Evolutionary conservation across 1,140 invertebrate genomes (phyloP), one percentile per base, ranked within the genome.

Genomic region (Sogatella furcifera): DNA sequence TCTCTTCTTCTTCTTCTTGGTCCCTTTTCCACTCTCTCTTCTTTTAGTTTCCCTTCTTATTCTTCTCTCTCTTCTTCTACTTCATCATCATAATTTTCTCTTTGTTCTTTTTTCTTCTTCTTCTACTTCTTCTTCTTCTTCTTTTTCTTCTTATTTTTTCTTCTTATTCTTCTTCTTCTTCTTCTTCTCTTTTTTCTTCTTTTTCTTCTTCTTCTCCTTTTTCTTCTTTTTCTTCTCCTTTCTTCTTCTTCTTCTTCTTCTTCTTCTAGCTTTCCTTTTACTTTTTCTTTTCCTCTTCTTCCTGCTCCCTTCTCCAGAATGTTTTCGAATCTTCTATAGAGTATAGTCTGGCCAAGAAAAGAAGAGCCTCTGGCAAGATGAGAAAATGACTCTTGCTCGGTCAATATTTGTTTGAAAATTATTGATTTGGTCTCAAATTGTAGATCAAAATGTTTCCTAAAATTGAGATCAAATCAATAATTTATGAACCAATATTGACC

Each of bases 51-150:
- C 11, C 22, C 49, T 24, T 17, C 42, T 53, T n/a, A 42, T 56
- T 49, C 41, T 24, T 54, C 24, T 55, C 24, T 24, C n/a, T 54
- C 52, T 55, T 34, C 19, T 17, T 60, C 5, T 41, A 22, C 19
- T 49, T 24, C 49, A 21, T 53, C n/a, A n/a, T n/a, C n/a, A n/a
- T 53, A 53, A 53, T 42, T 65, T 44, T 59, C 57, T 60, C 57
- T 61, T 65, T 57, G 28, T 59, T 71, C 65, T 62, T 67, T 62
- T 61, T 62, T 64, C 64, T 64, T 65, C 70, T 69, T 72, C 74
- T 72, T 9, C 38, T 44, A 52, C 56, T 28, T 55, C 31, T 38
- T 62, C 34, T 49, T 58, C 49, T 62, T 6, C 42, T 34, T n/a
- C 38, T 24, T 17, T 34, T 42, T 17, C 55, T 42, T 19, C 41